phyloP scores from a whole-genome alignment of 2,113 vertebrate species.

The Microcebus jonahi region DNA sequence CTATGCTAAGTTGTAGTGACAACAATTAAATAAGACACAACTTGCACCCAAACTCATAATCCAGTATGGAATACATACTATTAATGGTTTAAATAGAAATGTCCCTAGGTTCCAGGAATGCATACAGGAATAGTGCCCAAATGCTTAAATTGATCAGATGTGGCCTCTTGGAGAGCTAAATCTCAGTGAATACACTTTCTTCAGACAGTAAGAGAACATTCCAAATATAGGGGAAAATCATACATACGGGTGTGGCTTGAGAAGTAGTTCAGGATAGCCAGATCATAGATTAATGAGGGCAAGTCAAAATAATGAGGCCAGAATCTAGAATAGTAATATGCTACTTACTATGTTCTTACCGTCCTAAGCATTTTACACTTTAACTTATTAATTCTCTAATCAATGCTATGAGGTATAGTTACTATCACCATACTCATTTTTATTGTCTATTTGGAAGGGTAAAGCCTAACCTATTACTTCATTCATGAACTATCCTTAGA shows the following conservation, averaged over 20 bases:
- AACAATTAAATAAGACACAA: conserved; percentile 39
- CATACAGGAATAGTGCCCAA: background rate
- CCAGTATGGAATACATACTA: background rate
- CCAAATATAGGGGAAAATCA: background rate
- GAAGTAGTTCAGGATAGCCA: background rate
- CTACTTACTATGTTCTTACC: background rate
- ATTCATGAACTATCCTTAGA: background rate
- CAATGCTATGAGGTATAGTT: background rate
- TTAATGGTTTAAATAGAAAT: conserved; percentile 31
- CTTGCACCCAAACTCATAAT: conserved; percentile 8
- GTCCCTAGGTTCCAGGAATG: background rate
- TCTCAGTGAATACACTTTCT: background rate
- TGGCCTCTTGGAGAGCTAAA: background rate
- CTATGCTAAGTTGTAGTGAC: background rate
- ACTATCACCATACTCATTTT: background rate
- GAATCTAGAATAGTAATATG: conserved; percentile 9
- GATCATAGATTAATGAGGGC: background rate
- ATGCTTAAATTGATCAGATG: background rate
- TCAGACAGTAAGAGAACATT: background rate
- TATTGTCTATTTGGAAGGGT: background rate
- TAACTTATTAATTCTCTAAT: background rate
- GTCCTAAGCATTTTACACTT: background rate
- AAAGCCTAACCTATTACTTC: conserved; percentile 14
- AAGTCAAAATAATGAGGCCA: conserved; percentile 10
- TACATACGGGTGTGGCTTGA: background rate